Conservation (phyloP, 2,888 invertebrate species). For the Drosophila kuntzei region DNA sequence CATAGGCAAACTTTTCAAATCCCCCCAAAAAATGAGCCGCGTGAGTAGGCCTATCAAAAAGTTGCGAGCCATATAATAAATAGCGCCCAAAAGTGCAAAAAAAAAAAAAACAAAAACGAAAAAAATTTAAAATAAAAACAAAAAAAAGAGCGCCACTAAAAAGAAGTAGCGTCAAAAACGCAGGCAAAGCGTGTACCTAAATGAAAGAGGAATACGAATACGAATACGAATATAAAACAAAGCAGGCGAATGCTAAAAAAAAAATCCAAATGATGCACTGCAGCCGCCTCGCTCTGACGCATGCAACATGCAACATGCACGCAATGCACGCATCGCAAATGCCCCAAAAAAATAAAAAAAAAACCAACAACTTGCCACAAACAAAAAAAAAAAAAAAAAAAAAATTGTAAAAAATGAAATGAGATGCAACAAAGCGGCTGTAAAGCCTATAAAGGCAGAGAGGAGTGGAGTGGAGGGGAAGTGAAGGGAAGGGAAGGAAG, state of each 20-base stretch:
- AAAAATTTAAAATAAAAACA: constrained; percentile 8
- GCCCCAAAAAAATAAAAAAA: constrained; percentile 61
- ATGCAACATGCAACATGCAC: constrained; percentile 42
- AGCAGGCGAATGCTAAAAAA: constrained; percentile 35
- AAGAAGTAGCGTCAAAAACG: constrained; percentile 8
- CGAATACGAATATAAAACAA: constrained; percentile 40
- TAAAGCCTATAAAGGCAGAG: constrained; percentile 37
- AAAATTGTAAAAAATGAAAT: constrained; percentile 30
- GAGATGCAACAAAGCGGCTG: constrained; percentile 24
- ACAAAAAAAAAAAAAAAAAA: constrained; percentile 23
- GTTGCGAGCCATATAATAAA: constrained; percentile 73
- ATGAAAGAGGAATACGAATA: constrained; percentile 26
- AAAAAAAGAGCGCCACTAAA: constrained; percentile 1
- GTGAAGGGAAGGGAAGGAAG: background rate
- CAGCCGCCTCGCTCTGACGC: constrained; percentile 70
- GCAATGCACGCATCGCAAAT: constrained; percentile 45
- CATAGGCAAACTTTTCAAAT: constrained; percentile 76
- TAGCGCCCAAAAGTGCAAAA: constrained; percentile 57
- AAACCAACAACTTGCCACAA: constrained; percentile 44
- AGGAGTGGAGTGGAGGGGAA: background rate
- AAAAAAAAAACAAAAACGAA: constrained; percentile 8
- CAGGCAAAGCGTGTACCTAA: constrained; percentile 21
- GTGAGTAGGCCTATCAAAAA: constrained; percentile 78
- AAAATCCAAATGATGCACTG: constrained; percentile 41
- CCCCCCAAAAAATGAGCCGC: constrained; percentile 63